A percentile compares a stretch with the other conserved stretches of the same genome.
phyloP scores from a whole-genome alignment of 1,140 invertebrate genomes.

The Drepana arcuata region DNA sequence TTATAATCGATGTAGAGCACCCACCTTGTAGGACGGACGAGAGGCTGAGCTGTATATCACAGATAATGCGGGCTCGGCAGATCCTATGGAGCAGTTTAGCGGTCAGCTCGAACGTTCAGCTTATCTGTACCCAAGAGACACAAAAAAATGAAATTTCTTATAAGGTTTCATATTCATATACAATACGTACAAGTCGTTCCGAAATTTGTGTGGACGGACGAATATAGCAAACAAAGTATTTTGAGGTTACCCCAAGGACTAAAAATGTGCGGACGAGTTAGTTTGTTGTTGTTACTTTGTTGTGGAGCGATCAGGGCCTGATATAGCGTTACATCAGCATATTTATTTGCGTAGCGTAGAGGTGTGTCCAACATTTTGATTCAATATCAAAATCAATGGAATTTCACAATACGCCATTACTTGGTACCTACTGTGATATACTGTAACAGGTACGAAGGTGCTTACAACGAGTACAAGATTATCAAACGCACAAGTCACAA shows the following conservation, averaged over 20 bases:
- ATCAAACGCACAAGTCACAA: constrained; percentile 17
- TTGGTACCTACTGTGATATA: constrained; percentile 6
- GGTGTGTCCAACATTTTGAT: constrained; percentile 3
- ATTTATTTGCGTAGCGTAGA: no score
- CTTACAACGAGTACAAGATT: constrained; percentile 15
- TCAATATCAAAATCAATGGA: constrained; percentile 7
- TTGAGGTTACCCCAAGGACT: constrained; percentile 65
- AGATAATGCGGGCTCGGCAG: constrained; percentile 73
- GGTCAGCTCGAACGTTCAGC: constrained; percentile 62
- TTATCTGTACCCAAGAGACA: constrained; percentile 47
- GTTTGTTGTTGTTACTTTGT: no score
- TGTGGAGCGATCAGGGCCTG: no score
- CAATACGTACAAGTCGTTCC: constrained; percentile 4
- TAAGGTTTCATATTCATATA: constrained; percentile 17
- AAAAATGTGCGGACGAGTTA: no score
- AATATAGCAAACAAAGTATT: no score
- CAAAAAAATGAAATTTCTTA: constrained; percentile 14
- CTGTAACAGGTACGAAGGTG: constrained; percentile 9
- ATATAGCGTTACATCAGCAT: no score
- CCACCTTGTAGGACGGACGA: constrained; percentile 72
- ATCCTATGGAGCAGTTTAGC: constrained; percentile 63
- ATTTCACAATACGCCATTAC: constrained; percentile 12
- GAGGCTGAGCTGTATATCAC: constrained; percentile 83
- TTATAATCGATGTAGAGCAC: no score
- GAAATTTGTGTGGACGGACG: no score